phyloP scores from a whole-genome alignment of 2,888 invertebrate genomes.

The Heliconius cydno region DNA sequence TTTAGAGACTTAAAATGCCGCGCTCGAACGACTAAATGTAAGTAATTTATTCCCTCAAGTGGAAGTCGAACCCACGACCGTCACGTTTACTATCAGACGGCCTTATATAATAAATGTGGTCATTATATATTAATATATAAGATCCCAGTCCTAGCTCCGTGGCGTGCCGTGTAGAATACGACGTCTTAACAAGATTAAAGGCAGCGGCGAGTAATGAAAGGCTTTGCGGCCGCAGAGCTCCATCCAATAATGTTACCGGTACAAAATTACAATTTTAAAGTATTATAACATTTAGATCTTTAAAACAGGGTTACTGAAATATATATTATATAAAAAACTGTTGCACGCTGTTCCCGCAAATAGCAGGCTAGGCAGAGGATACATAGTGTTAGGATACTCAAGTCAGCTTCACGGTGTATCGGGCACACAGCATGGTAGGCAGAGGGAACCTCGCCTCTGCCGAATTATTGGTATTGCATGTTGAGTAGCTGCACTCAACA shows the following conservation, averaged over 20 bases:
- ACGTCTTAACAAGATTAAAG: constrained; percentile 43
- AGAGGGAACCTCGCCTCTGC: background rate
- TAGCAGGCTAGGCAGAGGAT: too few relatives aligned
- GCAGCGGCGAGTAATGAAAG: constrained; percentile 37
- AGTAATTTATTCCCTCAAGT: too few relatives aligned
- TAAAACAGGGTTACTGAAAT: background rate
- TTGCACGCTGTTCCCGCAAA: too few relatives aligned
- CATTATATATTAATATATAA: background rate
- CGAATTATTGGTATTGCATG: too few relatives aligned
- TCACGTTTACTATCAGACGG: too few relatives aligned
- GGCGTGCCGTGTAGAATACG: constrained; percentile 22
- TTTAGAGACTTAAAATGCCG: too few relatives aligned
- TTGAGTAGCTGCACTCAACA: background rate
- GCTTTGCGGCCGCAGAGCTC: constrained; percentile 18
- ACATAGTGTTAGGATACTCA: too few relatives aligned
- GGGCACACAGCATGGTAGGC: background rate
- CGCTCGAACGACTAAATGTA: too few relatives aligned
- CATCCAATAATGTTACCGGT: background rate
- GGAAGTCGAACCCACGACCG: too few relatives aligned
- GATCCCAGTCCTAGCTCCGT: background rate
- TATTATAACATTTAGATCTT: background rate
- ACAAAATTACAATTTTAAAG: constrained; percentile 12
- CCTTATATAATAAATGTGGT: background rate
- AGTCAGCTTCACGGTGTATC: background rate
- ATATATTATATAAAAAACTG: too few relatives aligned